phyloP scores from a whole-genome alignment of 1,140 invertebrate genomes.

The Aphelenchoides fujianensis region DNA sequence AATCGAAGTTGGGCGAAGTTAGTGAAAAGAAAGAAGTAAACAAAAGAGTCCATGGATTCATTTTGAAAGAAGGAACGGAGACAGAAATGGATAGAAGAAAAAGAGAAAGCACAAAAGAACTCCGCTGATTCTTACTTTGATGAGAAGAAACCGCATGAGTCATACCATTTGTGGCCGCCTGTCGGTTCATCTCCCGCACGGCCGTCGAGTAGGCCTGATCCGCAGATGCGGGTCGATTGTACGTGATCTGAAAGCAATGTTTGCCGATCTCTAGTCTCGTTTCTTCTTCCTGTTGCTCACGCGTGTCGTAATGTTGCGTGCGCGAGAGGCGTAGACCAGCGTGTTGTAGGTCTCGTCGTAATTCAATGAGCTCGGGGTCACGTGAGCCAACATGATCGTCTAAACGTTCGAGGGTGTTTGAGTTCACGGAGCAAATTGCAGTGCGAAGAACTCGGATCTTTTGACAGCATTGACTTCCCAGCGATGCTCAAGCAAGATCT shows the following conservation, averaged over 20 bases:
- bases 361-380: slow-evolving; percentile 74
- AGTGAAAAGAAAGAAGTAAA: too few species aligned
- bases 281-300: too few species aligned
- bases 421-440: too few species aligned
- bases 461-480: too few species aligned
- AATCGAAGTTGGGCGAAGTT: too few species aligned
- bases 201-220: slow-evolving; percentile 56
- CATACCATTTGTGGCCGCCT: slow-evolving; percentile 20
- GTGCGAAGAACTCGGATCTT: too few species aligned
- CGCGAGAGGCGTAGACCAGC: slow-evolving; percentile 84
- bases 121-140: slow-evolving; percentile 29
- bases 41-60: too few species aligned
- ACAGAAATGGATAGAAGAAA: slow-evolving; percentile 4
- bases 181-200: slow-evolving; percentile 34
- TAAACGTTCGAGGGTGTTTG: too few species aligned
- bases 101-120: too few species aligned
- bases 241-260: slow-evolving; percentile 45
- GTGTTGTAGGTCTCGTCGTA: slow-evolving; percentile 97
- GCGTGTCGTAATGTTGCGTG: slow-evolving; percentile 78
- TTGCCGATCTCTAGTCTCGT: too few species aligned
- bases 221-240: slow-evolving; percentile 57
- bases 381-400: slow-evolving; percentile 95
- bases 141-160: slow-evolving; percentile 39
- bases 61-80: too few species aligned
- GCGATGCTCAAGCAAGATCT: too few species aligned